These are phyloP conservation scores for Chironomus tentans DNA, from an alignment of 2,888 invertebrate genomes.

Conservation along the genomic window DNA sequence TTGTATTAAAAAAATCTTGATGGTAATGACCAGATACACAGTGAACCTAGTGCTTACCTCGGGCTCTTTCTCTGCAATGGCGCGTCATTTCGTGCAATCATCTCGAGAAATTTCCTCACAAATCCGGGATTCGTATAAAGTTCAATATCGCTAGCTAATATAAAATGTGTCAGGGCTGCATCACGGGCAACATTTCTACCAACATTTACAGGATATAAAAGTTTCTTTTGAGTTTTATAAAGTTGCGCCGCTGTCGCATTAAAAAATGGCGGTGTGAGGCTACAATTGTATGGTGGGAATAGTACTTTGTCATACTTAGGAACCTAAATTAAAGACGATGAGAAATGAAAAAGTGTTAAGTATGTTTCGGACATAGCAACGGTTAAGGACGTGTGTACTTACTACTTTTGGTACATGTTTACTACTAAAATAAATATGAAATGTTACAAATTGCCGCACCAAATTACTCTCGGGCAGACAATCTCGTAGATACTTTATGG, in stretches of 20 bases:
- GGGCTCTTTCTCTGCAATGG: constrained; percentile 53
- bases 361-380: background rate
- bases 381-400: constrained; percentile 28
- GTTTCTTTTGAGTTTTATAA: constrained; percentile 69
- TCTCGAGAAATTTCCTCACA: constrained; percentile 70
- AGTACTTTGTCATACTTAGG: constrained; percentile 56
- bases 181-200: constrained; percentile 83
- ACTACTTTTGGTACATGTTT: constrained; percentile 72
- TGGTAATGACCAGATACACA: background rate
- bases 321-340: constrained; percentile 46
- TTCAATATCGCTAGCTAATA: constrained; percentile 82
- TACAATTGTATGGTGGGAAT: constrained; percentile 59
- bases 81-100: constrained; percentile 65
- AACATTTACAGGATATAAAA: constrained; percentile 83
- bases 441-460: constrained; percentile 70
- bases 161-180: constrained; percentile 68
- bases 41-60: constrained; percentile 34
- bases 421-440: constrained; percentile 81
- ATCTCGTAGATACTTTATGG: constrained; percentile 71
- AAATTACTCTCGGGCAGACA: constrained; percentile 59
- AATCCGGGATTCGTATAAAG: constrained; percentile 79
- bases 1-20: no score
- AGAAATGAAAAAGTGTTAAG: background rate
- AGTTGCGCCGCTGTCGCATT: constrained; percentile 56
- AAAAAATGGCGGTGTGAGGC: constrained; percentile 57